phyloP scores from a whole-genome alignment of 2,113 vertebrate genomes.

The Manacus vitellinus region DNA sequence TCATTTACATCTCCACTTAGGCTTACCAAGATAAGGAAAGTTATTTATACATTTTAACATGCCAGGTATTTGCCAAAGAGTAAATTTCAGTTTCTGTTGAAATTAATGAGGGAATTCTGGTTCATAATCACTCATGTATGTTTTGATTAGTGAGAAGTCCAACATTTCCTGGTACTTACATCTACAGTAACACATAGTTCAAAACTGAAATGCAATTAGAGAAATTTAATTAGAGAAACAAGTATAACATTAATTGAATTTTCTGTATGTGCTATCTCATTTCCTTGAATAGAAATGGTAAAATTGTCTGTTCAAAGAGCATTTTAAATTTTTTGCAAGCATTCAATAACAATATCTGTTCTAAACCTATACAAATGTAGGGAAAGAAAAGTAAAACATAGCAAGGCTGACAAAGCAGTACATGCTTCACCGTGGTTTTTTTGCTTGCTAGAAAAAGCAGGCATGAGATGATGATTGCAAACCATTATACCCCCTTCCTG shows the following conservation, averaged over 20 bases:
- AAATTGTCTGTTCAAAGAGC: background rate
- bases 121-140: background rate
- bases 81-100: background rate
- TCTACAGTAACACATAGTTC: background rate
- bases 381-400: background rate
- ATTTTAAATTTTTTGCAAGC: background rate
- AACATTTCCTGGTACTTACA: background rate
- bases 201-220: conserved; percentile 16
- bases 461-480: background rate
- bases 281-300: background rate
- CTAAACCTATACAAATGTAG: background rate
- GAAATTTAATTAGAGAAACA: conserved; percentile 15
- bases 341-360: background rate
- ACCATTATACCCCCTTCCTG: background rate
- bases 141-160: conserved; percentile 46
- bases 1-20: conserved; percentile 21
- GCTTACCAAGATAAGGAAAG: conserved; percentile 24
- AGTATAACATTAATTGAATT: background rate
- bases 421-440: background rate
- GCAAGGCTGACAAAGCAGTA: background rate
- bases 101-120: conserved; percentile 34
- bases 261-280: background rate
- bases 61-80: background rate
- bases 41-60: conserved; percentile 1
- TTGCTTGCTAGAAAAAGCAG: background rate